phyloP scores from a whole-genome alignment of 2,113 vertebrate species.

The Bambusicola thoracicus region DNA sequence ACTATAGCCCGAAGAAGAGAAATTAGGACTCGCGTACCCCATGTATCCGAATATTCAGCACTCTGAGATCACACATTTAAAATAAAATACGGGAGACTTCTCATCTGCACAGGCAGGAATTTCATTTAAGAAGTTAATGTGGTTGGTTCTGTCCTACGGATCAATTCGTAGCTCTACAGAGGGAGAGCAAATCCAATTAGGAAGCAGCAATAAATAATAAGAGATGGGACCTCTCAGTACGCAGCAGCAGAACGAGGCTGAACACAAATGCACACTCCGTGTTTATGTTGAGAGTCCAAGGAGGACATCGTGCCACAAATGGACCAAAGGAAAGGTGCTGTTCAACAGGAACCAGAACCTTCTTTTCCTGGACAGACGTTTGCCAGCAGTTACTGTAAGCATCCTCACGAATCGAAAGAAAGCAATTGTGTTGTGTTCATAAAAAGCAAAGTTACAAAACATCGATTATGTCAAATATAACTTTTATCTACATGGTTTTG shows the following conservation, averaged over 20 bases:
- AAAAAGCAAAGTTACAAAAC: neutral
- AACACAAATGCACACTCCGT: neutral
- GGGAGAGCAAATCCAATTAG: neutral
- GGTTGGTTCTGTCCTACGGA: neutral
- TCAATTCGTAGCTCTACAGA: neutral
- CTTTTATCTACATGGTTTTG: neutral
- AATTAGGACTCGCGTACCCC: rapidly evolving
- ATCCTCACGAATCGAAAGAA: neutral
- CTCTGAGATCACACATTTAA: neutral
- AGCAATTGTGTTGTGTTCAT: neutral
- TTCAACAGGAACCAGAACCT: neutral
- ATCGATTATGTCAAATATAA: neutral
- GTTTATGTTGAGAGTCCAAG: neutral
- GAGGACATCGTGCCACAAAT: rapidly evolving
- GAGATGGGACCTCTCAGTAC: neutral
- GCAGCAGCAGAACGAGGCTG: neutral
- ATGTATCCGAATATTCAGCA: rapidly evolving
- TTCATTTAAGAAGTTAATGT: neutral
- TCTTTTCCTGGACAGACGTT: neutral
- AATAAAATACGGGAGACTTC: neutral
- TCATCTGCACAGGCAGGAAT: neutral
- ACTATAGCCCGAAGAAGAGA: neutral
- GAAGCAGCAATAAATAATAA: neutral
- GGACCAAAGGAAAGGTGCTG: neutral
- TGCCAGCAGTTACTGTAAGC: neutral